Conservation (phyloP, 1,140 invertebrate species). For the Vanessa tameamea region DNA sequence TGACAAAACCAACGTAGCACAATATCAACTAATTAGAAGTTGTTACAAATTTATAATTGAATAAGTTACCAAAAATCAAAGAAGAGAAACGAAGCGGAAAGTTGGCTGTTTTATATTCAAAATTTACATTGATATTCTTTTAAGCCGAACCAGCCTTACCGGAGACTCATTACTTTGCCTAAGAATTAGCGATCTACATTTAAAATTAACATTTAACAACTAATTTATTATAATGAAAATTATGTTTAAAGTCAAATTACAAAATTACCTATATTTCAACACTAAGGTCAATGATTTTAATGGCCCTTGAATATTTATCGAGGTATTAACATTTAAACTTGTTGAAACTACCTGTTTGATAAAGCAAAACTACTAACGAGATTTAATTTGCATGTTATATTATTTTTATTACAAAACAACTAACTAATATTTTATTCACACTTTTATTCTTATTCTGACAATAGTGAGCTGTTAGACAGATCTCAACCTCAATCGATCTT, state of each 20-base stretch:
- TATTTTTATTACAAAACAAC: not conserved
- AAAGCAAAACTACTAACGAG: not conserved
- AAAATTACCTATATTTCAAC: not conserved
- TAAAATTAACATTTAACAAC: not conserved
- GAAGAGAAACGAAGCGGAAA: not conserved
- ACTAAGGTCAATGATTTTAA: not conserved
- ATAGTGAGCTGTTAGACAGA: too few relatives aligned
- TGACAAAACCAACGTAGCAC: not conserved
- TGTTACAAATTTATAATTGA: not conserved
- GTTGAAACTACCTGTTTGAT: not conserved
- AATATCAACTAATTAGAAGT: not conserved
- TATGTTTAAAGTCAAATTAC: not conserved
- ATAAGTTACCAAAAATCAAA: not conserved
- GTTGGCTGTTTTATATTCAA: constrained; percentile 1
- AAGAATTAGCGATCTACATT: not conserved
- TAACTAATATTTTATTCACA: not conserved
- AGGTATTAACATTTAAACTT: constrained; percentile 1
- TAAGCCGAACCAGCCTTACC: not conserved
- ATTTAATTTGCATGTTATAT: not conserved
- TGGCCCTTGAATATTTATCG: not conserved
- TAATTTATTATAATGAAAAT: constrained; percentile 3
- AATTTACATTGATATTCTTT: not conserved
- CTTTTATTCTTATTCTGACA: too few relatives aligned
- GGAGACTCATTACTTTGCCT: not conserved
- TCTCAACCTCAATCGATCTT: too few relatives aligned